A percentile compares a stretch with the other conserved stretches of the same genome.
phyloP scores from a whole-genome alignment of 2,797 vertebrate species.

The Phataginus tricuspis region DNA sequence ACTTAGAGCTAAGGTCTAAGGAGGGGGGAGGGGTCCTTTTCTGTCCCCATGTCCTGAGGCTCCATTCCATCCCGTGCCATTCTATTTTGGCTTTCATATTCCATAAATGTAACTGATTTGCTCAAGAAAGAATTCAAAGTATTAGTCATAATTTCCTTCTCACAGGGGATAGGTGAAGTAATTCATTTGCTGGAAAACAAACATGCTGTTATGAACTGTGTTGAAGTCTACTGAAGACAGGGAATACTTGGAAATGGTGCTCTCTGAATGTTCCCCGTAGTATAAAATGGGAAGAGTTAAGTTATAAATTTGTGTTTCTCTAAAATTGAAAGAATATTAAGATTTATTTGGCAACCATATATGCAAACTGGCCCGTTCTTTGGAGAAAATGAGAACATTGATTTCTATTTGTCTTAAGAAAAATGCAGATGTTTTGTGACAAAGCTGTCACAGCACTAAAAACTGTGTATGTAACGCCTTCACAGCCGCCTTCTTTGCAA shows the following conservation, averaged over 20 bases:
- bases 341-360: not conserved
- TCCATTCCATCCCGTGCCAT: not conserved
- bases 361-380: not conserved
- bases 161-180: slow-evolving; percentile 37
- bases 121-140: not conserved
- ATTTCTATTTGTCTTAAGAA: not conserved
- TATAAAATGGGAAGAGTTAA: not conserved
- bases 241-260: not conserved
- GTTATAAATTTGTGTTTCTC: slow-evolving; percentile 1
- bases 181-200: slow-evolving; percentile 41
- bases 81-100: not conserved
- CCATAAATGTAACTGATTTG: not conserved
- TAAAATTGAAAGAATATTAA: not conserved
- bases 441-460: not conserved
- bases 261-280: not conserved
- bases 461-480: not conserved
- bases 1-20: not conserved
- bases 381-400: not conserved
- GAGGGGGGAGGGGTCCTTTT: fast-evolving
- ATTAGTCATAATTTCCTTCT: slow-evolving; percentile 61
- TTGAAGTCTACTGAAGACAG: not conserved
- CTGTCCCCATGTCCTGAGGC: no score
- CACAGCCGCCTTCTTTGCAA: not conserved
- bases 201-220: not conserved
- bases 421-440: not conserved